These are phyloP conservation scores for Agrypnia vestita DNA, from an alignment of 1,140 invertebrate genomes.

Conservation along the genomic window DNA sequence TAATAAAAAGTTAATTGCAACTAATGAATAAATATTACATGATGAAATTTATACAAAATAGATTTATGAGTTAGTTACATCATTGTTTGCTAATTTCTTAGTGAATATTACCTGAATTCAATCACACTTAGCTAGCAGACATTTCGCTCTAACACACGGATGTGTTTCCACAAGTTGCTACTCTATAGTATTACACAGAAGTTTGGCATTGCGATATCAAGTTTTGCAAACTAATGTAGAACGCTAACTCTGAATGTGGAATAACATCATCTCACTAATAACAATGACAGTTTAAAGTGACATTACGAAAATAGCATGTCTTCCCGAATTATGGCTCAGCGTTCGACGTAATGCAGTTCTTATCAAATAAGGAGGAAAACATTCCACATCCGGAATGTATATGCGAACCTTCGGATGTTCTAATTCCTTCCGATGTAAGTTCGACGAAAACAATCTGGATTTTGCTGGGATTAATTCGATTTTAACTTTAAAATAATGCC, in stretches of 20 bases:
- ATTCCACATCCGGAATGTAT: background rate
- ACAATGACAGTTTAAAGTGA: constrained; percentile 61
- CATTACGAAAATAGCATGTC: constrained; percentile 59
- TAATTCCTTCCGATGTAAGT: no score
- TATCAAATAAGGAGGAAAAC: constrained; percentile 42
- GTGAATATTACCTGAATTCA: constrained; percentile 30
- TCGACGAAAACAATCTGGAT: no score
- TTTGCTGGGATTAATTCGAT: no score
- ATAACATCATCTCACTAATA: constrained; percentile 60
- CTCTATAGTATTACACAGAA: constrained; percentile 48
- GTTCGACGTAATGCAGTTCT: constrained; percentile 44
- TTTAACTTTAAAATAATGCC: no score
- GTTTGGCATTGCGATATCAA: constrained; percentile 61
- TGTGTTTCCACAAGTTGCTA: constrained; percentile 38
- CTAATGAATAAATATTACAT: no score
- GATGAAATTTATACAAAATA: no score
- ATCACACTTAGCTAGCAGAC: constrained; percentile 27
- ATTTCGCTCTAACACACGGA: constrained; percentile 29
- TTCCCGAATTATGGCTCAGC: constrained; percentile 35
- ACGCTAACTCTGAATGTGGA: constrained; percentile 55
- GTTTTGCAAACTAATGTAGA: constrained; percentile 60
- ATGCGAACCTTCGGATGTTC: no score
- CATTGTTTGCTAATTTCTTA: background rate
- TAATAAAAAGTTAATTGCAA: no score
- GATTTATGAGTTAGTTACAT: no score